Evolutionary conservation across 2,113 vertebrate genomes (phyloP).

Genomic region (Serilophus lunatus): DNA sequence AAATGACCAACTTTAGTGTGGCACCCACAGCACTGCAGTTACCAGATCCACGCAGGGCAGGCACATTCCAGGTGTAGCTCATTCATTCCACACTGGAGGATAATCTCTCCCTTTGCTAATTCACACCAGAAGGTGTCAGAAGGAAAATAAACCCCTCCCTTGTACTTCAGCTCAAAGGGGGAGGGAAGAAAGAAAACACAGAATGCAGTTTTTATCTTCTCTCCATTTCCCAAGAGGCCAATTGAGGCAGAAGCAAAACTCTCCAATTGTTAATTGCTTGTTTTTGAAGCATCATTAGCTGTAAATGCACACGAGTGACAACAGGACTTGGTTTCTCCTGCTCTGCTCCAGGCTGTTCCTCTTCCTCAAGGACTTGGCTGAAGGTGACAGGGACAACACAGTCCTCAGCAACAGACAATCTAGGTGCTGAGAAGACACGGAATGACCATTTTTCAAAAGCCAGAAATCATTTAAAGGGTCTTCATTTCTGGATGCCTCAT

Average conservation of each 20-base stretch:
- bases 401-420: background rate
- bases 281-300: background rate
- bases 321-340: background rate
- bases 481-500: background rate
- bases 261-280: background rate
- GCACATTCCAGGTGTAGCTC: background rate
- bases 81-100: background rate
- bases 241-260: background rate
- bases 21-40: background rate
- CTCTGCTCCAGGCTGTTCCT: background rate
- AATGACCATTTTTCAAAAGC: background rate
- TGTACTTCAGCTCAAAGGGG: background rate
- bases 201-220: background rate
- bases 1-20: accelerated
- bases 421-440: background rate
- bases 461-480: background rate
- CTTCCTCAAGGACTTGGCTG: background rate
- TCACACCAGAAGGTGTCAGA: background rate
- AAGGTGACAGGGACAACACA: background rate
- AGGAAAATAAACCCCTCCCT: background rate
- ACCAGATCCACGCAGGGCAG: background rate
- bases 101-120: background rate
- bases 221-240: background rate
- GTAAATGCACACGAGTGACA: background rate
- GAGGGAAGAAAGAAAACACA: background rate